Evolutionary conservation across 1,140 invertebrate genomes (phyloP).

Genomic region (Zaprionus davidi): DNA sequence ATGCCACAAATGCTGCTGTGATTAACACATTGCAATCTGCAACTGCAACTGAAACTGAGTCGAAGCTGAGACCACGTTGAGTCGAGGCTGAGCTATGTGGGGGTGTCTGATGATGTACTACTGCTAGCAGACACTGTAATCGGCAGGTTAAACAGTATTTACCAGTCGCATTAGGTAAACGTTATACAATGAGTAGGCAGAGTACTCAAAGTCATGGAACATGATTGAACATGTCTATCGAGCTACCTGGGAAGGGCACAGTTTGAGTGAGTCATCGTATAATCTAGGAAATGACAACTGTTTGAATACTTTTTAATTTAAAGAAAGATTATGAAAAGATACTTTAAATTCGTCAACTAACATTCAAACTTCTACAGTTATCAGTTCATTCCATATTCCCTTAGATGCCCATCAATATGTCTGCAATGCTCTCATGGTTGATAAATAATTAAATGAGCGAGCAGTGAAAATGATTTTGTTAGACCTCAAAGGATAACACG

Average conservation of each 20-base stretch:
- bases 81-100: neutral
- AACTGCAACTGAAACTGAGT: neutral
- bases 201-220: neutral
- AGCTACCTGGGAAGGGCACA: no score
- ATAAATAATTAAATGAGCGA: neutral
- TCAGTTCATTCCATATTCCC: neutral
- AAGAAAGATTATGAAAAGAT: no score
- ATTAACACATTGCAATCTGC: constrained; percentile 68
- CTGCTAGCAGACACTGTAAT: constrained; percentile 16
- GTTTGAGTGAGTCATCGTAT: no score
- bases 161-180: neutral
- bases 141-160: neutral
- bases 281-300: no score
- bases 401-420: neutral
- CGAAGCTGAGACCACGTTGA: neutral
- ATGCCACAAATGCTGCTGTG: constrained; percentile 62
- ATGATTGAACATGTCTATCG: neutral
- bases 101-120: no score
- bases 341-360: no score
- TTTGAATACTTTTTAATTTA: no score
- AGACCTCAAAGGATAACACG: constrained; percentile 9
- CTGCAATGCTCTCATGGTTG: neutral
- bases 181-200: neutral
- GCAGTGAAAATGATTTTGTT: neutral
- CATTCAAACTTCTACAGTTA: no score